Base-by-base conservation (phyloP, 2,113 vertebrate species). In the Narcine bancroftii region DNA sequence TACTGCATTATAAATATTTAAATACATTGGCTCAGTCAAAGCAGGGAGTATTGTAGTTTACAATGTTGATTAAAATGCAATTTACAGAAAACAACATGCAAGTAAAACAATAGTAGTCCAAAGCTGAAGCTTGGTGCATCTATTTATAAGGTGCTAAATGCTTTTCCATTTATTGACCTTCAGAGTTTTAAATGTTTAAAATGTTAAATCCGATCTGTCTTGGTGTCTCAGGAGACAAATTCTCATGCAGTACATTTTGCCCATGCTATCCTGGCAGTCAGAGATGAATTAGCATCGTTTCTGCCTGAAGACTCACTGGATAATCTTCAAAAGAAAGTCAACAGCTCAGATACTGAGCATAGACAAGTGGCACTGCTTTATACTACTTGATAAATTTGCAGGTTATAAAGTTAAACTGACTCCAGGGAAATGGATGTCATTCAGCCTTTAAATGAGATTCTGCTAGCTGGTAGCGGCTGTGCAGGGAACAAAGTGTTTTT, bases 361-460 rank as follows among this genome's bases (percentile, higher is more conserved):
- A 83, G 26, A 65, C 92, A 92, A 29, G 73, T 92, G 75, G 81
- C 92, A 92, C 36, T 29, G 71, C 92, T 89, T 39, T 92, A 66
- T 45, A 72, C 24, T 69, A n/a, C 56, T 92, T 95, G 94, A 95
- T 93, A 94, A 92, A 95, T 94, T 79, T 93, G 87, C 72, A 91
- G 93, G 94, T 92, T 93, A 89, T 92, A 81, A 94, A 94, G 95
- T 95, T 95, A 95, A 95, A 95, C 76, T 93, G 93, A 93, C 87
- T 66, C 92, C 26, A 42, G 93, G 94, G 93, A 94, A 92, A 92
- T 93, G 93, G 93, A 92, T 92, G 93, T 92, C 93, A 92, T 92
- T 93, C 94, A 81, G 92, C 47, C 47, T 89, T 73, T 66, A 63
- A 73, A 63, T 56, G 79, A 36, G 53, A 92, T 66, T 92, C 83